phyloP scores from a whole-genome alignment of 2,113 vertebrate species.

The Odocoileus virginianus region DNA sequence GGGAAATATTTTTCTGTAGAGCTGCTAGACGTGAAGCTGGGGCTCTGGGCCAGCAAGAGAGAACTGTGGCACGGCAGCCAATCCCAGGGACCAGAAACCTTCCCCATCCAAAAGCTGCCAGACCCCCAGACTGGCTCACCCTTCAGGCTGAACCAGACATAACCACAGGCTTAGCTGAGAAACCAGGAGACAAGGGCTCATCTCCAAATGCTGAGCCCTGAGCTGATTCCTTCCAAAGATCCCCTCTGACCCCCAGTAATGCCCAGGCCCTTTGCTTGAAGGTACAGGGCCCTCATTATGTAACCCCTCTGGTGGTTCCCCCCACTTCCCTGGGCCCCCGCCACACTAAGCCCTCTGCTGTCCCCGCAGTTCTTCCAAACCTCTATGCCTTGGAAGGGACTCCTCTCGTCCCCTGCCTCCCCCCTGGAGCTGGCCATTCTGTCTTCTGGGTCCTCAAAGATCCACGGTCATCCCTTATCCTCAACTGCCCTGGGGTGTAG shows the following conservation, averaged over 20 bases:
- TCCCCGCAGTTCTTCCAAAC: neutral
- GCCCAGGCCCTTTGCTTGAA: neutral
- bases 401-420: neutral
- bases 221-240: neutral
- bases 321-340: neutral
- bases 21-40: neutral
- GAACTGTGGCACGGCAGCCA: constrained; percentile 18
- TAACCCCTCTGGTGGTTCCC: neutral
- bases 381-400: neutral
- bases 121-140: constrained; percentile 2
- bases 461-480: neutral
- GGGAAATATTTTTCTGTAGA: neutral
- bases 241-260: neutral
- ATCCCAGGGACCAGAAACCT: constrained; percentile 17
- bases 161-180: constrained; percentile 19
- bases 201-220: neutral
- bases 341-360: rapidly evolving
- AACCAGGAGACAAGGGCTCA: neutral
- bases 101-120: neutral
- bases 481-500: neutral
- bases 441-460: neutral
- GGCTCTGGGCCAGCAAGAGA: neutral
- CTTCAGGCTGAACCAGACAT: constrained; percentile 1
- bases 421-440: neutral
- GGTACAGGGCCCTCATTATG: neutral